Conservation (phyloP, 37 sponge, comb jelly and placozoan species). For the Ianthella basta region DNA sequence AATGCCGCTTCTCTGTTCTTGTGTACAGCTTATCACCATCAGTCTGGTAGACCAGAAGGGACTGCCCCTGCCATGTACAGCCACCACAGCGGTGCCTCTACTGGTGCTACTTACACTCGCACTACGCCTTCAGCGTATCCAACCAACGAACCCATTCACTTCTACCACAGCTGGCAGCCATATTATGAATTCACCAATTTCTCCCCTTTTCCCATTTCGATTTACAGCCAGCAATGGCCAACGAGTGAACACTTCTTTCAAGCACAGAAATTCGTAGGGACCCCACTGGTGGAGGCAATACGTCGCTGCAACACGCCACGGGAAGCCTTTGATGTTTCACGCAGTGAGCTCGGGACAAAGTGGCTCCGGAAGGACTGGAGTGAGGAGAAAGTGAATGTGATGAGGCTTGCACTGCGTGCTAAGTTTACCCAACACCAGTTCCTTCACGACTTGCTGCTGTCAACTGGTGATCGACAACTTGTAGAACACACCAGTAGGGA, state of each 20-base stretch:
- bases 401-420: not conserved
- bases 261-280: too few relatives aligned
- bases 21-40: too few relatives aligned
- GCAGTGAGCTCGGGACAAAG: not conserved
- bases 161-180: slow-evolving; percentile 52
- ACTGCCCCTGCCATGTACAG: too few relatives aligned
- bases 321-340: slow-evolving; percentile 6
- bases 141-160: slow-evolving; percentile 24
- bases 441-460: not conserved
- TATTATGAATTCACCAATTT: too few relatives aligned
- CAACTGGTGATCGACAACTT: slow-evolving; percentile 8
- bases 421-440: slow-evolving; percentile 15
- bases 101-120: too few relatives aligned
- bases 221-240: too few relatives aligned
- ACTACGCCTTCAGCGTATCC: too few relatives aligned
- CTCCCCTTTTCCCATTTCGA: too few relatives aligned
- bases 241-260: too few relatives aligned
- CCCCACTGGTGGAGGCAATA: not conserved
- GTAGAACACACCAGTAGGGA: slow-evolving; percentile 26
- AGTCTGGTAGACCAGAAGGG: too few relatives aligned
- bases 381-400: slow-evolving; percentile 17
- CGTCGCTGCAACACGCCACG: not conserved
- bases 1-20: too few relatives aligned
- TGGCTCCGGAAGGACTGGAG: slow-evolving; percentile 20
- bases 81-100: too few relatives aligned